Conservation (phyloP, 2,797 vertebrate genomes). For the Microchirus variegatus region DNA sequence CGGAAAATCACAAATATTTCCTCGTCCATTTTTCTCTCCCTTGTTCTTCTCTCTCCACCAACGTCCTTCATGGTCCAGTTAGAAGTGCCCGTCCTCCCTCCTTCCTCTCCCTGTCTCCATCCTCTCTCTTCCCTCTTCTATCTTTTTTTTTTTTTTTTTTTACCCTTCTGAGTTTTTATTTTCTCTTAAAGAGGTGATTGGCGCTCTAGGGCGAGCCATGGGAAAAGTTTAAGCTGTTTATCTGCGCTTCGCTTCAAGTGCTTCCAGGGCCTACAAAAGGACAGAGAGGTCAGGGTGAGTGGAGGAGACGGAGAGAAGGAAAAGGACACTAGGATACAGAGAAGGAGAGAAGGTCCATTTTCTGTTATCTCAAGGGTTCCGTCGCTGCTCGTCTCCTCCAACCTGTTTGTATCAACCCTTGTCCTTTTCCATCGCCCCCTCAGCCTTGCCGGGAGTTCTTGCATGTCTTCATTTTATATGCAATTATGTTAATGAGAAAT, state of each 20-base stretch:
- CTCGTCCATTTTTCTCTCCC: conserved; percentile 27
- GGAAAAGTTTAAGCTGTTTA: conserved; percentile 78
- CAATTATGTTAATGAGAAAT: conserved; percentile 65
- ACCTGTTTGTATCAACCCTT: conserved; percentile 26
- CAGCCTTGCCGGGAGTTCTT: conserved; percentile 42
- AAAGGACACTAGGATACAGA: conserved; percentile 37
- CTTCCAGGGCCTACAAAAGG: conserved; percentile 75
- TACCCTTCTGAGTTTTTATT: conserved; percentile 58
- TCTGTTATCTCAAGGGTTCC: conserved; percentile 53
- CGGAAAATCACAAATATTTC: conserved; percentile 44
- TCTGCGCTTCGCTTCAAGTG: conserved; percentile 75
- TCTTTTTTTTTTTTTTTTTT: conserved; percentile 23
- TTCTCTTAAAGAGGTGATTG: conserved; percentile 73
- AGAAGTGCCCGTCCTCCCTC: conserved; percentile 29
- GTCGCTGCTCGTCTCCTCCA: conserved; percentile 35
- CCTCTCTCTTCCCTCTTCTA: conserved; percentile 9
- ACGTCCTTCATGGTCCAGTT: conserved; percentile 78
- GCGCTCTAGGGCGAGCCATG: conserved; percentile 68
- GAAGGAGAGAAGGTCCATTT: conserved; percentile 40
- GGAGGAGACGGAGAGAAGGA: conserved; percentile 38
- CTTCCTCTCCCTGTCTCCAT: not conserved
- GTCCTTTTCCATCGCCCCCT: conserved; percentile 46
- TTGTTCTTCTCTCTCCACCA: conserved; percentile 39
- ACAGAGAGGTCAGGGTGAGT: conserved; percentile 73
- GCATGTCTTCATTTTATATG: conserved; percentile 33